A percentile compares a stretch with the other conserved stretches of the same genome.
Conservation (phyloP, 2,113 vertebrate species). For the Martes martes region DNA sequence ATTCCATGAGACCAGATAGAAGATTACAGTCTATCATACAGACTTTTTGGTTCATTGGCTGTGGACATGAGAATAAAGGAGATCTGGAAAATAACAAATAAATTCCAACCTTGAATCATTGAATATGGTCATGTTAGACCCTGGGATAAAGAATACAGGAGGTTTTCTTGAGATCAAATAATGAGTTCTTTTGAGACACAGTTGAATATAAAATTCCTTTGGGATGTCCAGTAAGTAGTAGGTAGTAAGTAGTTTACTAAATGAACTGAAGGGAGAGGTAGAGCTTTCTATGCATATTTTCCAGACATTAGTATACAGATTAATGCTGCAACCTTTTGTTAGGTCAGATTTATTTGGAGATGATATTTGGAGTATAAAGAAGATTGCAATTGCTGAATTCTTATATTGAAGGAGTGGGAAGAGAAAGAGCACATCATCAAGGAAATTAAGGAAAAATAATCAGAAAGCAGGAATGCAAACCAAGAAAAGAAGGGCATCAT, state of each 20-base stretch:
- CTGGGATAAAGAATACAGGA: background rate
- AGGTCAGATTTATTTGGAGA: background rate
- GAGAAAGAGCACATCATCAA: background rate
- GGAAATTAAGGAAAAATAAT: background rate
- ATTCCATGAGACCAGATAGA: background rate
- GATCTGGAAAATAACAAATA: background rate
- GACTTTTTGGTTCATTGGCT: background rate
- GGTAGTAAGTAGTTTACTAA: background rate
- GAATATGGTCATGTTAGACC: background rate
- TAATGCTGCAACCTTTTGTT: background rate
- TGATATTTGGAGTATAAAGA: background rate
- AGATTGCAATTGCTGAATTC: background rate
- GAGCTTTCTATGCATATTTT: background rate
- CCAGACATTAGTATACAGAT: background rate
- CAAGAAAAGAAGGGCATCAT: background rate
- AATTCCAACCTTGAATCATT: background rate
- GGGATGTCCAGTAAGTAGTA: background rate
- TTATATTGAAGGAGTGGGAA: background rate
- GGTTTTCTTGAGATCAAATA: background rate
- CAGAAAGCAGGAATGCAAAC: background rate
- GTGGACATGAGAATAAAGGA: background rate
- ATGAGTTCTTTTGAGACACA: background rate
- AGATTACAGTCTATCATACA: too few relatives aligned
- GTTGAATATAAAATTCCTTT: background rate
- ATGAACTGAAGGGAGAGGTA: background rate